These are phyloP conservation scores for Coboldia fuscipes DNA, from an alignment of 1,140 invertebrate species.

Conservation along the genomic window DNA sequence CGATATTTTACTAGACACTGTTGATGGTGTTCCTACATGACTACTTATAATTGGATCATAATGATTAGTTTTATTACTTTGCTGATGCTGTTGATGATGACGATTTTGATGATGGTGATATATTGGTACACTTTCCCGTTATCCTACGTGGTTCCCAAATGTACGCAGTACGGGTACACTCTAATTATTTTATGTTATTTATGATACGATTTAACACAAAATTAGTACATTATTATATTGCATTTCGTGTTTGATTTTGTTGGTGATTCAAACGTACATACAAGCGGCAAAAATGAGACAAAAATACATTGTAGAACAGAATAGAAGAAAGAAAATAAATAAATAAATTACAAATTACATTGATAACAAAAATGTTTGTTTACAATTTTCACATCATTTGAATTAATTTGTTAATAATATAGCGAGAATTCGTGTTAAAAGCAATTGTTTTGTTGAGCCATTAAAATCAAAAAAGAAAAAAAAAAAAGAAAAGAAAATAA, in stretches of 20 bases:
- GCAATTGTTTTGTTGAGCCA: not conserved
- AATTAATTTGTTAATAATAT: too few relatives aligned
- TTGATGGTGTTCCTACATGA: too few relatives aligned
- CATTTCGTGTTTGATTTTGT: not conserved
- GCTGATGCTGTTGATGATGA: not conserved
- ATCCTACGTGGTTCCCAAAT: conserved; percentile 22
- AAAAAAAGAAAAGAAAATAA: not conserved
- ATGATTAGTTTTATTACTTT: not conserved
- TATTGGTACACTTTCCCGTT: conserved; percentile 16
- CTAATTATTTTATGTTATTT: conserved; percentile 6
- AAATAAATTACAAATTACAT: too few relatives aligned
- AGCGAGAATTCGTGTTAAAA: too few relatives aligned
- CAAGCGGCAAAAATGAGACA: too few relatives aligned
- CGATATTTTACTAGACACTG: too few relatives aligned
- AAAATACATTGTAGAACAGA: too few relatives aligned
- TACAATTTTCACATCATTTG: too few relatives aligned
- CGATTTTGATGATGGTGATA: conserved; percentile 6
- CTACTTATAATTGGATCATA: not conserved
- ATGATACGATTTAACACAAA: not conserved
- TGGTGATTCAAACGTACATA: too few relatives aligned
- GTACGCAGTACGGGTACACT: conserved; percentile 21
- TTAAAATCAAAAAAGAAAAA: not conserved
- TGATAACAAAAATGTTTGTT: too few relatives aligned
- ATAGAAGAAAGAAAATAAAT: too few relatives aligned
- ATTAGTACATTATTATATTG: not conserved